Conservation (phyloP, 2,888 invertebrate species). For the Vanessa cardui region DNA sequence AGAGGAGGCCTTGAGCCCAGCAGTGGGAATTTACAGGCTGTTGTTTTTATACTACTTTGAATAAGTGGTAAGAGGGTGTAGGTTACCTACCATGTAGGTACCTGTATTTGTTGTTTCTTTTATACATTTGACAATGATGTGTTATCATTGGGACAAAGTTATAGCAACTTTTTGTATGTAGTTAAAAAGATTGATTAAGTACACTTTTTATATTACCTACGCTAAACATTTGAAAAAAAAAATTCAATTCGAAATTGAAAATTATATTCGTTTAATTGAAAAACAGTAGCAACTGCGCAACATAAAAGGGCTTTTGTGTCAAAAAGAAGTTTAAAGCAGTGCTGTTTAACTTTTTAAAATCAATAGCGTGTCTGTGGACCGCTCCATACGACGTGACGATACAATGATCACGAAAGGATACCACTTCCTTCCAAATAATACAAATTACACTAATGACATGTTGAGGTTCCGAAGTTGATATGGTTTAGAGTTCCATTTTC, state of each 20-base stretch:
- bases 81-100: too few relatives aligned
- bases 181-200: too few relatives aligned
- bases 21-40: too few relatives aligned
- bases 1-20: too few relatives aligned
- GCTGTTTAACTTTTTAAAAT: constrained; percentile 12
- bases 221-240: too few relatives aligned
- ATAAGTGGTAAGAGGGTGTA: too few relatives aligned
- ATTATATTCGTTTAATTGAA: neutral
- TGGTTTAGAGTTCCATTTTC: constrained; percentile 8
- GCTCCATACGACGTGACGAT: constrained; percentile 40
- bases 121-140: too few relatives aligned
- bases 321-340: constrained; percentile 6
- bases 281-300: constrained; percentile 9
- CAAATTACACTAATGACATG: constrained; percentile 42
- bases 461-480: neutral
- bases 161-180: too few relatives aligned
- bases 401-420: constrained; percentile 50
- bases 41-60: too few relatives aligned
- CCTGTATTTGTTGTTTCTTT: too few relatives aligned
- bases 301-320: neutral
- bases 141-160: too few relatives aligned
- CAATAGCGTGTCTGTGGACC: constrained; percentile 17
- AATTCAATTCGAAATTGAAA: neutral
- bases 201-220: too few relatives aligned
- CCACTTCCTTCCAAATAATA: constrained; percentile 45